These are phyloP conservation scores for Spea multiplicata DNA, from an alignment of 2,113 vertebrate species.

Conservation along the genomic window DNA sequence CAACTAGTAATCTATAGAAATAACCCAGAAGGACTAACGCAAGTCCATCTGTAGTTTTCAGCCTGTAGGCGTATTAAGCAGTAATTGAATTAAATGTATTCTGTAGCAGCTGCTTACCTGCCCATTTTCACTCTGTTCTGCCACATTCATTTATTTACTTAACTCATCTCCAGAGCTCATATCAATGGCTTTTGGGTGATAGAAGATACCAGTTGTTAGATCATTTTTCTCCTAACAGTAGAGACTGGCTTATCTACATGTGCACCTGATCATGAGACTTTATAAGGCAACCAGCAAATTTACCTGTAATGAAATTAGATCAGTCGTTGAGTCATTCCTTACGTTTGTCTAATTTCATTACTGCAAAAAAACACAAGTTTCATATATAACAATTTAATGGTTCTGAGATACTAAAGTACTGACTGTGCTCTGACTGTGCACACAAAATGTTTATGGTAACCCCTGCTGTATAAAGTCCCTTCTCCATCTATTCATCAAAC, in stretches of 20 bases:
- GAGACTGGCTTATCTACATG: constrained; percentile 41
- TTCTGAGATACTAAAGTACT: too few relatives aligned
- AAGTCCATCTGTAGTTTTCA: not conserved
- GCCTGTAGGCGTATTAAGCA: constrained; percentile 11
- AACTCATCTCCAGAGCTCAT: constrained; percentile 21
- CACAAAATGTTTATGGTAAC: too few relatives aligned
- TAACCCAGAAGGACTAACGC: not conserved
- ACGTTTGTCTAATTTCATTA: not conserved
- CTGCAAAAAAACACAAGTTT: too few relatives aligned
- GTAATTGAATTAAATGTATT: constrained; percentile 39
- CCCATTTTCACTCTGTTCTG: constrained; percentile 22
- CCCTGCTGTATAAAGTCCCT: too few relatives aligned
- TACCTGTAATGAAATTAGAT: constrained; percentile 7
- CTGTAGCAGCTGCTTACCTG: constrained; percentile 28
- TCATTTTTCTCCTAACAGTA: constrained; percentile 11
- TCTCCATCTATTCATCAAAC: too few relatives aligned
- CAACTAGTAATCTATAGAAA: not conserved
- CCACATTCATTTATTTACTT: constrained; percentile 45
- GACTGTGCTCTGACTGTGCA: too few relatives aligned
- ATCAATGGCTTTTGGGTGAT: not conserved
- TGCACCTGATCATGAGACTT: constrained; percentile 28
- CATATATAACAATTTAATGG: too few relatives aligned
- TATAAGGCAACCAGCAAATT: not conserved
- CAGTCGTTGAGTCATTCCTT: not conserved
- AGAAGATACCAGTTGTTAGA: constrained; percentile 10